Evolutionary conservation across 2,888 invertebrate species (phyloP).

Genomic region (Chrysomela aeneicollis): DNA sequence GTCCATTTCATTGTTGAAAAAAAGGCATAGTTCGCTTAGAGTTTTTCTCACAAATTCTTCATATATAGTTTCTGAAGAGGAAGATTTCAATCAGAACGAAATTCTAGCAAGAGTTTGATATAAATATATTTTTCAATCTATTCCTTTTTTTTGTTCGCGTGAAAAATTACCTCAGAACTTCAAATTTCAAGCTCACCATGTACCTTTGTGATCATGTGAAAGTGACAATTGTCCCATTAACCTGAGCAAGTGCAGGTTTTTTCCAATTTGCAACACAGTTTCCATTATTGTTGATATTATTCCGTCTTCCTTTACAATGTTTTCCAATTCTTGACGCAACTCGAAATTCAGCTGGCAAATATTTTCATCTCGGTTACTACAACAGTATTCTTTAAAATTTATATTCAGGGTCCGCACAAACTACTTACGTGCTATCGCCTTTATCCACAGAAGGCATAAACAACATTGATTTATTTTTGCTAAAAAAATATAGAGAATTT

Average conservation of each 20-base stretch:
- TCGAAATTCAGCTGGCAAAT: conserved; percentile 40
- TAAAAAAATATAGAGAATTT: conserved; percentile 16
- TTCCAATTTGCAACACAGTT: conserved; percentile 55
- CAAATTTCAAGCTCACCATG: background rate
- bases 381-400: background rate
- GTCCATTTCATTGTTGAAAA: conserved; percentile 34
- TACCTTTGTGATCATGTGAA: conserved; percentile 45
- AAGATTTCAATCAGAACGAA: no score
- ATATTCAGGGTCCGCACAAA: no score
- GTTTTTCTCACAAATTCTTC: conserved; percentile 52
- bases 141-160: no score
- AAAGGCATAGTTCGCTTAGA: conserved; percentile 49
- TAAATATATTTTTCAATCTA: no score
- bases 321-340: conserved; percentile 42
- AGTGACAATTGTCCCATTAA: conserved; percentile 53
- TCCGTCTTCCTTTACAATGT: conserved; percentile 44
- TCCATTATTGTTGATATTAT: conserved; percentile 53
- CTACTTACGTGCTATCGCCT: conserved; percentile 5
- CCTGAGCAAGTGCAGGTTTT: conserved; percentile 55
- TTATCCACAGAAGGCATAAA: conserved; percentile 5
- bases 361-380: conserved; percentile 29
- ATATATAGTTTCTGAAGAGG: conserved; percentile 53
- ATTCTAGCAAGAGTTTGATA: no score
- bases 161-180: background rate
- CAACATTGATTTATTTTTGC: conserved; percentile 26